Evolutionary conservation across 2,888 invertebrate species (phyloP).

Genomic region (Megamerina dolium): DNA sequence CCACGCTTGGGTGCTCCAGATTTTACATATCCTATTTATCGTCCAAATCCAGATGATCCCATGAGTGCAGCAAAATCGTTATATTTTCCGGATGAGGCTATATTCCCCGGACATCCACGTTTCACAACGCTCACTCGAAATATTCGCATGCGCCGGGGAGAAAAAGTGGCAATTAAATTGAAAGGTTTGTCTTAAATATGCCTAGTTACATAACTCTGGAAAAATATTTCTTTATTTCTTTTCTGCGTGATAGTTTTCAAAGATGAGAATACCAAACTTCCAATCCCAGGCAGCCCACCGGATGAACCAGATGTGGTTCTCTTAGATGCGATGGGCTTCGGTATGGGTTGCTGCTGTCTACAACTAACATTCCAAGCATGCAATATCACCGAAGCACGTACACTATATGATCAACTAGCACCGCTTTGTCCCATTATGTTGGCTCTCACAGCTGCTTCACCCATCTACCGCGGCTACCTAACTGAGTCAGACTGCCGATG

Average conservation of each 20-base stretch:
- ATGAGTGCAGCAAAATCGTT: constrained; percentile 73
- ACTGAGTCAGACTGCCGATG: constrained; percentile 97
- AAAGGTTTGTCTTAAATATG: constrained; percentile 65
- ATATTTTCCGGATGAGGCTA: constrained; percentile 93
- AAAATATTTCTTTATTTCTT: too few species aligned
- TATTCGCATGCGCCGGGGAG: constrained; percentile 83
- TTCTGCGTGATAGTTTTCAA: constrained; percentile 63
- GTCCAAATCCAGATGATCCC: constrained; percentile 61
- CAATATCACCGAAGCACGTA: constrained; percentile 91
- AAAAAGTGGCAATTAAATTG: constrained; percentile 94
- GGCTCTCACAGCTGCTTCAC: constrained; percentile 94
- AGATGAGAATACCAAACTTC: constrained; percentile 79
- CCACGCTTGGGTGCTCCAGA: constrained; percentile 85
- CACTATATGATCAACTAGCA: constrained; percentile 93
- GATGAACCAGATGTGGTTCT: constrained; percentile 88
- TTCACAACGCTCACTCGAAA: constrained; percentile 90
- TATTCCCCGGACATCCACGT: constrained; percentile 91
- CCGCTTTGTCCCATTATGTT: constrained; percentile 96
- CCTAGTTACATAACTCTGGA: too few species aligned
- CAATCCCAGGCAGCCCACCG: constrained; percentile 73
- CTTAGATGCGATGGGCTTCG: constrained; percentile 99
- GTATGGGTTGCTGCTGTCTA: constrained; percentile 97
- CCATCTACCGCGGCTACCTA: constrained; percentile 86
- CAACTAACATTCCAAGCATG: constrained; percentile 92
- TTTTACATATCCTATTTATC: constrained; percentile 74